Percentiles rank a stretch among this genome's conserved stretches.
phyloP scores from a whole-genome alignment of 2,888 invertebrate species.

The Choreutis nemorana region DNA sequence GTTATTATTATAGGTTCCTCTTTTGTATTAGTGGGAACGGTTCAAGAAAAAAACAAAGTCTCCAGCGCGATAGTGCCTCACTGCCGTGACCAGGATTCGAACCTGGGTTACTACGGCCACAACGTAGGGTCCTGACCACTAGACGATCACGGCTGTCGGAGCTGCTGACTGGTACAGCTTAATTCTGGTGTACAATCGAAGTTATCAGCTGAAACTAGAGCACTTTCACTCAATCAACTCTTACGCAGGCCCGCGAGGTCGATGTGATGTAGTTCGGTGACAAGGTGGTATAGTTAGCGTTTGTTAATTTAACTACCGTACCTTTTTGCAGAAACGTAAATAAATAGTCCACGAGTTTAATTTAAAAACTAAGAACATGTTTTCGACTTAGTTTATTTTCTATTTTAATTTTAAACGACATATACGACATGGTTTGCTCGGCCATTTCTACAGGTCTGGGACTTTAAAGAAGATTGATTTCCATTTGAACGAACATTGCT shows the following conservation, averaged over 20 bases:
- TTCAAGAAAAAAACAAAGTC: slow-evolving; percentile 2
- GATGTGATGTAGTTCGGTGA: neutral
- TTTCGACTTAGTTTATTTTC: too few relatives aligned
- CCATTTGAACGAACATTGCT: too few relatives aligned
- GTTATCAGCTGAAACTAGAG: slow-evolving; percentile 6
- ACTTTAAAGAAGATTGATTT: too few relatives aligned
- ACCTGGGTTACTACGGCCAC: slow-evolving; percentile 73
- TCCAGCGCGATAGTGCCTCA: slow-evolving; percentile 6
- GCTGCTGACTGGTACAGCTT: too few relatives aligned
- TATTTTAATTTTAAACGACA: too few relatives aligned
- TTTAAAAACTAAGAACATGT: too few relatives aligned
- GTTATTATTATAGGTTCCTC: too few relatives aligned
- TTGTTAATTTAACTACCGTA: slow-evolving; percentile 1
- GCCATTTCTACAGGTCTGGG: too few relatives aligned
- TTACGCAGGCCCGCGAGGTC: neutral
- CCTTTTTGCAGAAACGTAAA: neutral
- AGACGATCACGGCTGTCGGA: slow-evolving; percentile 72
- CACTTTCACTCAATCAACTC: slow-evolving; percentile 5
- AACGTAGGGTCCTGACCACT: slow-evolving; percentile 76
- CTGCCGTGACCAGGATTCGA: slow-evolving; percentile 46
- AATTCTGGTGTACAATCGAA: too few relatives aligned
- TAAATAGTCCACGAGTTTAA: neutral
- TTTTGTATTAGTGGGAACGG: too few relatives aligned
- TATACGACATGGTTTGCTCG: too few relatives aligned
- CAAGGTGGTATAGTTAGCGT: too few relatives aligned